These are phyloP conservation scores for Naso thynnoides DNA, from an alignment of 2,797 vertebrate genomes.

Conservation along the genomic window DNA sequence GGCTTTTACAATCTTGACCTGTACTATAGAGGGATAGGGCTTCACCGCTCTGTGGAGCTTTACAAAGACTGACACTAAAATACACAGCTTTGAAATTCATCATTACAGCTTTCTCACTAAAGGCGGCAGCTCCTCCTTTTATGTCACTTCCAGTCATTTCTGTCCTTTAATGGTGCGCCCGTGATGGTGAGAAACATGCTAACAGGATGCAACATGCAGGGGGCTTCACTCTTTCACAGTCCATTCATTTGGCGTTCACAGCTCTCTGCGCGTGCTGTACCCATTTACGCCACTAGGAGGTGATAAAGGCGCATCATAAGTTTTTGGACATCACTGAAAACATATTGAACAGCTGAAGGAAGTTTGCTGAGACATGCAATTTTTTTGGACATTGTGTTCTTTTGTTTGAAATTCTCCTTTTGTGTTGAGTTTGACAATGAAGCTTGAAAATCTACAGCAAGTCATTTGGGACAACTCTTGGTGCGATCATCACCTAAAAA, in stretches of 20 bases:
- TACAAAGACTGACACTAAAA: background rate
- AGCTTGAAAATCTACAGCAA: background rate
- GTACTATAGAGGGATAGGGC: background rate
- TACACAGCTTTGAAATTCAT: background rate
- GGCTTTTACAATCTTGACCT: background rate
- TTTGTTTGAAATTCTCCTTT: slow-evolving; percentile 15
- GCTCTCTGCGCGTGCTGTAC: slow-evolving; percentile 5
- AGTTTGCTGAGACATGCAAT: slow-evolving; percentile 14
- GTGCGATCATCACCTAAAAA: background rate
- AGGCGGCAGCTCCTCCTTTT: background rate
- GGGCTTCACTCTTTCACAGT: background rate
- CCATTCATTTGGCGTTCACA: background rate
- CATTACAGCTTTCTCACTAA: no score
- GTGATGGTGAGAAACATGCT: background rate
- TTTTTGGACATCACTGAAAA: slow-evolving; percentile 7
- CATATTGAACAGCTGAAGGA: slow-evolving; percentile 21
- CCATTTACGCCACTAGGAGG: slow-evolving; percentile 66
- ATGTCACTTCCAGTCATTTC: background rate
- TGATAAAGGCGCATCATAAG: slow-evolving; percentile 51
- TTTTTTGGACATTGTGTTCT: slow-evolving; percentile 8
- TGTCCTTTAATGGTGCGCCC: background rate
- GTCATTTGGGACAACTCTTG: slow-evolving; percentile 11
- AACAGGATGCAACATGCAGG: background rate
- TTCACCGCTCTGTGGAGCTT: background rate
- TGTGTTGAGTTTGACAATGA: background rate